Percentiles rank a stretch among this genome's conserved stretches.
Evolutionary conservation across 2,888 invertebrate genomes (phyloP).

Genomic region (Trichogramma dendrolimi): DNA sequence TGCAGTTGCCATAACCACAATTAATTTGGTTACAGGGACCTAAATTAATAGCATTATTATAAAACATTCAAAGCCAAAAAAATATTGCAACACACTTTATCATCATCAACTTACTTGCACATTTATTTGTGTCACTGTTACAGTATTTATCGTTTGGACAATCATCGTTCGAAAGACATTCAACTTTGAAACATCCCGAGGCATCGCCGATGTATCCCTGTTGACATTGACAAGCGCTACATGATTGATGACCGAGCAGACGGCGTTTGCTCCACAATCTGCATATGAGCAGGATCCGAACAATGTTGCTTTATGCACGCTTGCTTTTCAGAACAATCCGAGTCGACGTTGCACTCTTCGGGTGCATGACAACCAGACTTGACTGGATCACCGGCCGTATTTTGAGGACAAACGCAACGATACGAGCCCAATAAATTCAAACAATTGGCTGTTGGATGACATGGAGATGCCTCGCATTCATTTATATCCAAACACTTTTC

Average conservation of each 20-base stretch:
- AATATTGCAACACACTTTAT: background rate
- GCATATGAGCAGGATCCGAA: slow-evolving; percentile 73
- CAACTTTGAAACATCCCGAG: slow-evolving; percentile 84
- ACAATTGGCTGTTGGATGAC: slow-evolving; percentile 77
- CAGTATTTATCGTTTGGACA: slow-evolving; percentile 74
- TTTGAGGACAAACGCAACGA: slow-evolving; percentile 73
- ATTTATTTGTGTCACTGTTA: slow-evolving; percentile 71
- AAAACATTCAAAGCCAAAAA: background rate
- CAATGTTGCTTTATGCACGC: slow-evolving; percentile 75
- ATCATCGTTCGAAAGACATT: slow-evolving; percentile 74
- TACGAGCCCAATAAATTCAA: slow-evolving; percentile 76
- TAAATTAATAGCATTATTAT: slow-evolving; percentile 39
- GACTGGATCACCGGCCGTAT: slow-evolving; percentile 73
- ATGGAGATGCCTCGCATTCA: slow-evolving; percentile 75
- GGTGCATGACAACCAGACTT: slow-evolving; percentile 69
- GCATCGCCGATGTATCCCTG: slow-evolving; percentile 80
- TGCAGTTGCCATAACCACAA: slow-evolving; percentile 79
- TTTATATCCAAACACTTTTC: slow-evolving; percentile 73
- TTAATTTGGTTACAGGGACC: slow-evolving; percentile 75
- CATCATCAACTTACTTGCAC: slow-evolving; percentile 59
- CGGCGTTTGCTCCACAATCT: slow-evolving; percentile 72
- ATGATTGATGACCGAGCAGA: slow-evolving; percentile 72
- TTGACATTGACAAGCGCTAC: slow-evolving; percentile 72
- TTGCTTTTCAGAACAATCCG: slow-evolving; percentile 71
- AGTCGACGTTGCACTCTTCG: slow-evolving; percentile 70